Conservation (phyloP, 2,113 vertebrate species). For the Pogona vitticeps region DNA sequence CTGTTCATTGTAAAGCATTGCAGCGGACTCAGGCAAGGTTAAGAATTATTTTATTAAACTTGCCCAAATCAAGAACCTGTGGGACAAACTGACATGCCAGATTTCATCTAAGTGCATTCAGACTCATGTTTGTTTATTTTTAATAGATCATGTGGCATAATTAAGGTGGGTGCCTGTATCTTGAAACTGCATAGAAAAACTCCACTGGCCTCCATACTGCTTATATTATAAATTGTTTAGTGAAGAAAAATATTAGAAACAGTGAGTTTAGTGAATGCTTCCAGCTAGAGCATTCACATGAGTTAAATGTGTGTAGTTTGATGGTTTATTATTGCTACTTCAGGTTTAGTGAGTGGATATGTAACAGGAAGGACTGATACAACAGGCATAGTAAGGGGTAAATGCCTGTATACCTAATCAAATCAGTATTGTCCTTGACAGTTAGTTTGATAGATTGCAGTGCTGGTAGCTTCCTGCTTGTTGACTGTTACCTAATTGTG, state of each 20-base stretch:
- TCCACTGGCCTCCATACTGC: conserved; percentile 79
- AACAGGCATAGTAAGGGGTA: conserved; percentile 68
- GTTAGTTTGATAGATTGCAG: conserved; percentile 77
- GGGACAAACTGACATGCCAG: conserved; percentile 71
- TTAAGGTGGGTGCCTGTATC: conserved; percentile 74
- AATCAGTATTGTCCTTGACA: conserved; percentile 80
- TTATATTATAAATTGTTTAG: conserved; percentile 83
- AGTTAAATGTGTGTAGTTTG: conserved; percentile 79
- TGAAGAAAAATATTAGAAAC: conserved; percentile 79
- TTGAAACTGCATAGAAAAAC: conserved; percentile 78
- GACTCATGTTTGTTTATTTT: conserved; percentile 61
- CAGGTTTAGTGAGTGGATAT: conserved; percentile 79
- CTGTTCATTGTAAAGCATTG: conserved; percentile 7
- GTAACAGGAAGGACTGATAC: conserved; percentile 75
- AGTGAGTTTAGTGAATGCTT: conserved; percentile 78
- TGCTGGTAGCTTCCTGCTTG: conserved; percentile 82
- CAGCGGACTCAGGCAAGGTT: neutral
- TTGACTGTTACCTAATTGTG: conserved; percentile 86
- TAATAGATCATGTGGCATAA: conserved; percentile 65
- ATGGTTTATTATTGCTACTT: conserved; percentile 79
- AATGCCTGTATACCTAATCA: conserved; percentile 72
- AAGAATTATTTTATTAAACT: conserved; percentile 33
- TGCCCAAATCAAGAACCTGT: conserved; percentile 45
- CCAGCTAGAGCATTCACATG: conserved; percentile 72
- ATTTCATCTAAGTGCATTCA: conserved; percentile 65